phyloP scores from a whole-genome alignment of 2,888 invertebrate species.

The Andrena dorsata region DNA sequence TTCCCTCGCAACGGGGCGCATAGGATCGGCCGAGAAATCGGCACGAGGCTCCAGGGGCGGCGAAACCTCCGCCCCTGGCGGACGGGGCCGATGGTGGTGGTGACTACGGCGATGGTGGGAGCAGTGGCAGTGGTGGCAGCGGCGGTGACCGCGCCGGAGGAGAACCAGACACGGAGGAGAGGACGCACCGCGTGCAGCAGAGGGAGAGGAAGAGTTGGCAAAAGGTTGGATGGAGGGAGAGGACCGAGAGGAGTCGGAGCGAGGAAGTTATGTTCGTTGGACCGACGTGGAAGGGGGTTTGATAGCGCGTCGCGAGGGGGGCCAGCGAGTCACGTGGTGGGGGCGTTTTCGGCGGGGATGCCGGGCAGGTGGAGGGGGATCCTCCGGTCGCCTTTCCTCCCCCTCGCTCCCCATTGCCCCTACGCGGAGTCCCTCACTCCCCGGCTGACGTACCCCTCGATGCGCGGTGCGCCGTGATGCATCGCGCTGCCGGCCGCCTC shows the following conservation, averaged over 20 bases:
- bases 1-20: constrained; percentile 4
- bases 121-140: constrained; percentile 45
- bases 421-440: constrained; percentile 47
- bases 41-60: constrained; percentile 22
- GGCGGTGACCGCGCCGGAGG: constrained; percentile 59
- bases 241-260: constrained; percentile 64
- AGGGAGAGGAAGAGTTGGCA: neutral
- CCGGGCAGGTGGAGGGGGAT: constrained; percentile 59
- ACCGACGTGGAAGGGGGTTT: constrained; percentile 69
- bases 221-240: constrained; percentile 3
- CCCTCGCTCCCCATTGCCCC: constrained; percentile 35
- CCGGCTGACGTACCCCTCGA: constrained; percentile 81
- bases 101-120: constrained; percentile 44
- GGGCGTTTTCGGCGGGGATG: constrained; percentile 63
- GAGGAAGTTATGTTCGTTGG: constrained; percentile 77
- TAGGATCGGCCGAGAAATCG: constrained; percentile 51
- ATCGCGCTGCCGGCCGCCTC: constrained; percentile 79
- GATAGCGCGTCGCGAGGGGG: constrained; percentile 70
- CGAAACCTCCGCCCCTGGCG: constrained; percentile 65
- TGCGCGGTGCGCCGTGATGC: constrained; percentile 83
- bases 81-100: constrained; percentile 48
- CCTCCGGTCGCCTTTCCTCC: constrained; percentile 60
- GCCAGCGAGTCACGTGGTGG: constrained; percentile 35
- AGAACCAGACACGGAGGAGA: constrained; percentile 55
- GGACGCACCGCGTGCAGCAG: constrained; percentile 31